Evolutionary conservation across 2,797 vertebrate genomes (phyloP), one percentile per base, ranked within the genome.

Genomic region (Heteromormyrus szaboi): DNA sequence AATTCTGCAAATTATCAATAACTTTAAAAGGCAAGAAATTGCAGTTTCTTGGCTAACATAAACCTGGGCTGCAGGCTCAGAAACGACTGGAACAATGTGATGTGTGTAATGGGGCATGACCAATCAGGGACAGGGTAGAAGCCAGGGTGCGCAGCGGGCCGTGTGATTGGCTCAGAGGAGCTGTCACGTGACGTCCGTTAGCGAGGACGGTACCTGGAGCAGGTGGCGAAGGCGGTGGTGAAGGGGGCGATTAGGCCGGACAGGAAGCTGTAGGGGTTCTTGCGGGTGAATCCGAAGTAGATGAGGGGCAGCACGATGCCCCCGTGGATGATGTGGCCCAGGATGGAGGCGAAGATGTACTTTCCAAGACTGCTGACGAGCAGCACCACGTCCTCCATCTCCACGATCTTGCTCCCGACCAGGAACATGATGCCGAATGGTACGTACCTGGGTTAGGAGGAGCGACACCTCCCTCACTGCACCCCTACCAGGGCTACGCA

Each of bases 351-450:
- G 0, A 99, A 96, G 90, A 99, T 99, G 87, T 99, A 99, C 93
- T 99, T 99, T 90, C 98, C 99, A 89, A 99, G 93, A 91, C 97
- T 99, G 85, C 98, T 97, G 93, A 99, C 98, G 91, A 99, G 93
- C 86, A 96, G 93, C 29, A 98, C 87, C 72, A 99, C 95, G 91
- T 99, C 96, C 90, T 98, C 98, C 98, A 99, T 99, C 93, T 99
- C 99, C 76, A 99, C 97, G 56, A 99, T 99, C 96, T 99, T 99
- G 95, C 99, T 99, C 91, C 97, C 98, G 85, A 99, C 97, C 89
- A 99, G 97, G 95, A 99, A 99, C 96, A 97, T 98, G 93, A 99
- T 98, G 92, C 99, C 99, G 59, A 99, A 94, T 1, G 99, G 99
- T 25, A 99, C 97, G 0, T 99, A 99, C 98, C 99, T 99, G 94